Evolutionary conservation across 2,797 vertebrate genomes (phyloP), one percentile per base, ranked within the genome.

Genomic region (Megalops cyprinoides): DNA sequence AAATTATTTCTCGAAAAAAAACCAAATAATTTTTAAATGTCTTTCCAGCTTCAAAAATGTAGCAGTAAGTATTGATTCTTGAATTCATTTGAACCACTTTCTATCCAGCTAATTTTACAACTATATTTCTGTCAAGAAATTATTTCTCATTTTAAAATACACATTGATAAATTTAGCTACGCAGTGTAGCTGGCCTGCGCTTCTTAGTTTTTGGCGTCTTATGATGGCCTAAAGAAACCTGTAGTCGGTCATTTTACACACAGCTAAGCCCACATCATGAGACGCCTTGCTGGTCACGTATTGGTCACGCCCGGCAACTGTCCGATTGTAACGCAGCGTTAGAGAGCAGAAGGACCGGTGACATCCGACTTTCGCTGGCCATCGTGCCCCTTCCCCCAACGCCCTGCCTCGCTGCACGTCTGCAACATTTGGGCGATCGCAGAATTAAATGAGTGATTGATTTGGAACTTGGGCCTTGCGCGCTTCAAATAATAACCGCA

Each of bases 311-410:
- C 85, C 88, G 87, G 90, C 86, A 89, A 92, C 92, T 92, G 93
- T 93, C 92, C 91, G 90, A 88, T 90, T 90, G 89, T 86, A 91
- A 88, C 89, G 85, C 89, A 90, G 88, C 87, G 90, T 20, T n/a
- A 31, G 92, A 91, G 23, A 93, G 93, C 92, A 89, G 83, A 90
- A 89, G 90, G 89, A 87, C 89, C 60, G 84, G 88, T 81, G 62
- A 87, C 90, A 88, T 91, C 86, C 86, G 88, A 86, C 82, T 84
- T 82, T 73, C 81, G 85, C 87, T 60, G 93, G 92, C 89, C 89
- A 89, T 90, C 88, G 85, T 88, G 91, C 90, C 91, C 94, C 89
- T 89, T 91, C 93, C 93, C 91, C 74, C 78, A 74, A 39, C 48
- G 34, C 51, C 48, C 62, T 12, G 60, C 44, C 31, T 31, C 15